Base-by-base conservation (phyloP, 2,113 vertebrate genomes). In the Equus quagga region DNA sequence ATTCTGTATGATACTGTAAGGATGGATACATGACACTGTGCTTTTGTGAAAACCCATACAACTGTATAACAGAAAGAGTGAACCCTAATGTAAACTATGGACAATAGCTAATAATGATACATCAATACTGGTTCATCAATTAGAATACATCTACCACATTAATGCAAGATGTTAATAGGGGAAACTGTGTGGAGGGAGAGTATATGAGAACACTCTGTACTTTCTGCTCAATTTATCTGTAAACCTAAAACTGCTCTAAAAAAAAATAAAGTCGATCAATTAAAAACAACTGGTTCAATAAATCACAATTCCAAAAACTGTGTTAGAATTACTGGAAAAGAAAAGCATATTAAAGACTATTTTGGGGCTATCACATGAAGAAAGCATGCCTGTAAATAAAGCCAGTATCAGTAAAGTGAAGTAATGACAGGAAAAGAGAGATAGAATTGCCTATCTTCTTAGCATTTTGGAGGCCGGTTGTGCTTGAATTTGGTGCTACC, bases 221-320 rank as follows among this genome's bases (percentile, higher is more conserved):
- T 92, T 92, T 80, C 58, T 86, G 18, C 19, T 97, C 44, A 87
- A 46, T 60, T 80, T 89, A 79, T 65, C 11, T 65, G 3, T 84
- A 70, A 95, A 56, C 23, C 13, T 69, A 69, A 87, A 70, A 51
- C 5, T n/a, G 15, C 21, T 49, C 24, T 81, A 19, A 89, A 82
- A 19, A 19, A 89, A 82, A 60, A 15, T n/a, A 36, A 93, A 73
- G 3, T 13, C 14, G 33, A n/a, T 91, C 46, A 62, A 87, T 89
- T 54, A 70, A 90, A 88, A 96, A 89, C 1, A 87, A 56, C 13
- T 28, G 8, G 24, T 56, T 21, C 36, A 79, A 80, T n/a, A 17
- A 75, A 56, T 58, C 33, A 56, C 31, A 83, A 76, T 51, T 85
- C 2, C 6, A 44, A 54, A 87, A 46, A 54, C 0, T 19, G 31